phyloP scores from a whole-genome alignment of 2,113 vertebrate species.

The Micromys minutus region DNA sequence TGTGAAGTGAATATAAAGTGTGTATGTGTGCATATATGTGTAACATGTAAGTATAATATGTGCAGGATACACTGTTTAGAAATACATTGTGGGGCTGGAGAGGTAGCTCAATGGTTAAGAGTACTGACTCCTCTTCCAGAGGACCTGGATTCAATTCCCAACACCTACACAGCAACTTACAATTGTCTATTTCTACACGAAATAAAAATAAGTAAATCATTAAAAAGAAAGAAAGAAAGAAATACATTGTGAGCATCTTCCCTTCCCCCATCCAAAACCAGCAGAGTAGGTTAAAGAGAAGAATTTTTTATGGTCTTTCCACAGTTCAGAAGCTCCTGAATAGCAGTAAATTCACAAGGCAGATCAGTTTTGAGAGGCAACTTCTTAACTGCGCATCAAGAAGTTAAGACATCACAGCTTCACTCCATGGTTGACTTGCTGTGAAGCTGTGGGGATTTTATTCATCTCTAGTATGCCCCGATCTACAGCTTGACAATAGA shows the following conservation, averaged over 20 bases:
- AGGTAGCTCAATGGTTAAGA: too few species aligned
- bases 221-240: too few species aligned
- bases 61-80: background rate
- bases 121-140: too few species aligned
- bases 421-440: constrained; percentile 28
- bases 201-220: too few species aligned
- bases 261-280: background rate
- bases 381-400: background rate
- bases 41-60: background rate
- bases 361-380: background rate
- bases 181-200: too few species aligned
- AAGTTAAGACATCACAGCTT: background rate
- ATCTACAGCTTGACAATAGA: background rate
- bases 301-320: background rate
- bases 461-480: background rate
- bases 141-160: too few species aligned
- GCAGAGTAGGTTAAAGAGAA: background rate
- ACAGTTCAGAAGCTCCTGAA: background rate
- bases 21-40: background rate
- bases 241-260: background rate
- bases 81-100: background rate
- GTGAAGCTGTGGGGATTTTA: constrained; percentile 23
- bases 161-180: too few species aligned
- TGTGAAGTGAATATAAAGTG: background rate
- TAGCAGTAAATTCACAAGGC: too few species aligned